These are phyloP conservation scores for Zoanthus gigantus DNA, from an alignment of 92 coral and sea anemone genomes.

Conservation along the genomic window DNA sequence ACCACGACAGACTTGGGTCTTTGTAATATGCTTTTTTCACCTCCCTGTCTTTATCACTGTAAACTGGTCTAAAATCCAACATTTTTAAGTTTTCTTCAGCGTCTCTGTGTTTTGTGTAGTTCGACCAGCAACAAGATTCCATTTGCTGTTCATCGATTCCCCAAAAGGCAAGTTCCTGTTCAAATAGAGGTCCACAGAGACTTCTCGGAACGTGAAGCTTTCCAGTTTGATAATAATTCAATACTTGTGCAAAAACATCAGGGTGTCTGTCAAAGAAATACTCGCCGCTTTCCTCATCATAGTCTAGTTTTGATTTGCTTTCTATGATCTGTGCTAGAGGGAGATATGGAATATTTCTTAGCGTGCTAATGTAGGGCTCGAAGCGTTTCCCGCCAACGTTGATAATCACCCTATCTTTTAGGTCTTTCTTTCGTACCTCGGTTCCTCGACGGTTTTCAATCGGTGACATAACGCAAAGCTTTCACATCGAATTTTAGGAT, in stretches of 20 bases:
- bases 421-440: constrained; percentile 65
- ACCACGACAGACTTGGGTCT: constrained; percentile 83
- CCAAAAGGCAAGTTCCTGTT: constrained; percentile 97
- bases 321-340: constrained; percentile 90
- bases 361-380: constrained; percentile 92
- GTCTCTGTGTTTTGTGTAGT: constrained; percentile 96
- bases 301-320: constrained; percentile 86
- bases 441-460: constrained; percentile 73
- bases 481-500: not conserved
- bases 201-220: constrained; percentile 95
- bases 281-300: constrained; percentile 91
- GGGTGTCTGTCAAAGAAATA: constrained; percentile 98
- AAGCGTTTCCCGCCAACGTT: constrained; percentile 95
- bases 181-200: constrained; percentile 95
- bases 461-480: constrained; percentile 69
- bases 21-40: constrained; percentile 49
- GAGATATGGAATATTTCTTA: constrained; percentile 87
- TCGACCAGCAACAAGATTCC: constrained; percentile 99
- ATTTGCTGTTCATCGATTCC: constrained; percentile 97
- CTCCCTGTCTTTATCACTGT: constrained; percentile 49
- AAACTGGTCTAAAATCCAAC: constrained; percentile 84
- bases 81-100: constrained; percentile 92
- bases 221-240: constrained; percentile 98
- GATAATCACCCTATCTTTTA: constrained; percentile 72
- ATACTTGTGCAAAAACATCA: constrained; percentile 92